Evolutionary conservation across 1,140 invertebrate species (phyloP), one percentile per base, ranked within the genome.

Genomic region (Uloborus diversus): DNA sequence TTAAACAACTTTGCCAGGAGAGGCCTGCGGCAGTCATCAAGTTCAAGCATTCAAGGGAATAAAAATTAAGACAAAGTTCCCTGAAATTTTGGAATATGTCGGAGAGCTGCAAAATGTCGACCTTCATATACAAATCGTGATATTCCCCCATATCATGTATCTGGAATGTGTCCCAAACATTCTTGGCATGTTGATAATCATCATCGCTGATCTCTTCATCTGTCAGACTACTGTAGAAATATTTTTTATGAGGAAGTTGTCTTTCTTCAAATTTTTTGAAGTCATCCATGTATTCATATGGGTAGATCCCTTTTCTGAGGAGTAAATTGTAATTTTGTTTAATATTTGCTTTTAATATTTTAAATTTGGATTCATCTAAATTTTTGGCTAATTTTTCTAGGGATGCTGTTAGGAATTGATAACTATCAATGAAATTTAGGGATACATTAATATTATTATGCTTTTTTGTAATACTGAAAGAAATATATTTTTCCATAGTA

Each of bases 51-150:
- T 5, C 49, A 11, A 51, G n/a, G 20, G 13, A 5, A 51, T 51
- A 51, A n/a, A n/a, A 13, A 4, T 11, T 20, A 11, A n/a, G 5
- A 51, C 49, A 13, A 7, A 51, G 7, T 51, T n/a, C 20, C 20
- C 49, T 51, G n/a, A 51, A 51, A 51, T 51, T 51, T 51, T 51
- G 13, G n/a, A 51, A 51, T n/a, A 51, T 20, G n/a, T 51, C 49
- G 13, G n/a, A 4, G 13, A 51, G n/a, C 20, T 51, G 49, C 20
- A 51, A 51, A 7, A 7, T 51, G 4, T 51, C 49, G 20, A 11
- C 20, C 20, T 51, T 51, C 7, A 51, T n/a, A 20, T 51, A 51
- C n/a, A 20, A 51, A 51, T 51, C 49, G n/a, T 51, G 49, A 51
- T 51, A 51, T 51, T 51, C 7, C 13, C n/a, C 49, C n/a, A 51